A percentile compares a stretch with the other conserved stretches of the same genome.
Evolutionary conservation across 1,140 invertebrate genomes (phyloP).

Genomic region (Macrobrachium nipponense): DNA sequence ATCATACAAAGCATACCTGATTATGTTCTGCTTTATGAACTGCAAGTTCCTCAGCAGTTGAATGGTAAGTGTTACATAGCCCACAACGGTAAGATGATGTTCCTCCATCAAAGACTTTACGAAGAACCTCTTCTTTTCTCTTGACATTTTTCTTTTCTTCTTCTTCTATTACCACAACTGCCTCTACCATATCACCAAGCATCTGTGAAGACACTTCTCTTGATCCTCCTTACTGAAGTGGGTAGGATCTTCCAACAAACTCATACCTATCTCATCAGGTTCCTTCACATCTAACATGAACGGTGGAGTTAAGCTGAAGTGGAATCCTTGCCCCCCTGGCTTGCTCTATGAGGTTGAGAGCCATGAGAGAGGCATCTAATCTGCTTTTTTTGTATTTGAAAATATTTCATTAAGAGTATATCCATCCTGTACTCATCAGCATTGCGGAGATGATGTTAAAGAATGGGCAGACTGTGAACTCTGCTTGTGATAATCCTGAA

Average conservation of each 20-base stretch:
- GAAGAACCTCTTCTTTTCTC: constrained; percentile 12
- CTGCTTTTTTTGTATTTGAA: too few species aligned
- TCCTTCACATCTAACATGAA: too few species aligned
- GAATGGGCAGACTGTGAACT: neutral
- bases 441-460: neutral
- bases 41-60: constrained; percentile 33
- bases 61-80: constrained; percentile 42
- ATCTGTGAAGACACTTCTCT: neutral
- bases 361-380: neutral
- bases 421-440: constrained; percentile 27
- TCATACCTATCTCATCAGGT: too few species aligned
- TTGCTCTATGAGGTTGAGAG: neutral
- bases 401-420: constrained; percentile 31
- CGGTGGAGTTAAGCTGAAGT: too few species aligned
- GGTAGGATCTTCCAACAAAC: too few species aligned
- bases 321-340: too few species aligned
- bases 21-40: constrained; percentile 42
- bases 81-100: constrained; percentile 45
- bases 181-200: constrained; percentile 25
- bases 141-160: constrained; percentile 10
- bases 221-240: too few species aligned
- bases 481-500: constrained; percentile 16
- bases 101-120: constrained; percentile 10
- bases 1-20: constrained; percentile 21
- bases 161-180: constrained; percentile 32